A percentile compares a stretch with the other conserved stretches of the same genome.
phyloP scores from a whole-genome alignment of 2,888 invertebrate species.

The Ametastegia equiseti region DNA sequence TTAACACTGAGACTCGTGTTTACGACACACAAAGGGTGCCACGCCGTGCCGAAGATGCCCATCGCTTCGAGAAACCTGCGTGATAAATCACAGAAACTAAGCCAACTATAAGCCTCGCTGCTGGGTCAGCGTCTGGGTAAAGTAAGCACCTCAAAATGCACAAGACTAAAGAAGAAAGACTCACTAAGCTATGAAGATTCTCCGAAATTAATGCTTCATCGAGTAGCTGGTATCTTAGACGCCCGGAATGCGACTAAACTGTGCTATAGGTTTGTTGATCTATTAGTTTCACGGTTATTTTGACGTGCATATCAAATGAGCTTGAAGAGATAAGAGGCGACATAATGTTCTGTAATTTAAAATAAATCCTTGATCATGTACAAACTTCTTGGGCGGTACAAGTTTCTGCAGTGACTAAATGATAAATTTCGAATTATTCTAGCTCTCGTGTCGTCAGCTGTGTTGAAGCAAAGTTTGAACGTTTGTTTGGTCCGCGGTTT shows the following conservation, averaged over 20 bases:
- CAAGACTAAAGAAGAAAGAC: background rate
- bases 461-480: background rate
- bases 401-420: background rate
- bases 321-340: background rate
- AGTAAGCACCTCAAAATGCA: background rate
- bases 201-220: background rate
- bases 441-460: background rate
- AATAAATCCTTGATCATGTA: background rate
- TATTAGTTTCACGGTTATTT: background rate
- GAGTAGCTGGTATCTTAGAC: background rate
- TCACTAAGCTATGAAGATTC: background rate
- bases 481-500: constrained; percentile 8
- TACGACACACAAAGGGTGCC: constrained; percentile 39
- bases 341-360: background rate
- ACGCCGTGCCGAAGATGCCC: background rate
- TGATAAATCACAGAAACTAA: constrained; percentile 34
- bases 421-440: background rate
- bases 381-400: background rate
- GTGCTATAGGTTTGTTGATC: background rate
- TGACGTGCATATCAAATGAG: background rate
- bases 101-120: background rate
- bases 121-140: background rate
- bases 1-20: constrained; percentile 31
- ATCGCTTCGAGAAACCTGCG: constrained; percentile 10
- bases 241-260: background rate